Base-by-base conservation (phyloP, 2,797 vertebrate species). In the Glossophaga mutica region DNA sequence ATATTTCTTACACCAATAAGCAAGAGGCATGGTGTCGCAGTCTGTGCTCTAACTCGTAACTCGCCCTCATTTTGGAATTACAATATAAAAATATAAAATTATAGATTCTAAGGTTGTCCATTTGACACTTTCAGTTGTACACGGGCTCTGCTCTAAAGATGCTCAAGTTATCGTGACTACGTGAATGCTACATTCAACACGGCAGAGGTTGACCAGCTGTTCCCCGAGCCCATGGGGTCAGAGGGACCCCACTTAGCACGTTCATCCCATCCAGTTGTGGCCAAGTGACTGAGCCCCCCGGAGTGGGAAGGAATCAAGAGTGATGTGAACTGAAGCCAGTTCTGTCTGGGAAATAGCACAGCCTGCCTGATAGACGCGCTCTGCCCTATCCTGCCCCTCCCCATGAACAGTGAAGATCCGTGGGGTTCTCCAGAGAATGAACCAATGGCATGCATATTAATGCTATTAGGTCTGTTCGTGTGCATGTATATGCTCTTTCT, bases 21-120 rank as follows among this genome's bases (percentile, higher is more conserved):
- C 83, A 85, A 14, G 8, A 0, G 5, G 6, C 0, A 4, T 14
- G 24, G 32, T 21, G 19, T 16, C 12, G 44, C 34, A 5, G 9
- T 62, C 18, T 74, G 11, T 55, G 5, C 71, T 95, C 32, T 74
- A 26, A 62, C 26, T 10, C 32, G 3, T 21, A 79, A 29, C 15
- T 84, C n/a, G 24, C 2, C 26, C 2, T 79, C 12, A n/a, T 70
- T 84, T 37, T 5, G 44, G 29, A 52, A 42, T 78, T 92, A 14
- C 0, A 78, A 42, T 34, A 15, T 90, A 29, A 32, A 68, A n/a
- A 84, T 84, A 44, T 32, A 62, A 62, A 59, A 42, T 24, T n/a
- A 78, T 21, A 6, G 44, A 65, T 39, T 94, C 82, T 16, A 59
- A 74, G 57, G 2, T 37, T 81, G 2, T 32, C 14, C 37, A 42